phyloP scores from a whole-genome alignment of 1,140 invertebrate species.

The Daktulosphaira vitifoliae region DNA sequence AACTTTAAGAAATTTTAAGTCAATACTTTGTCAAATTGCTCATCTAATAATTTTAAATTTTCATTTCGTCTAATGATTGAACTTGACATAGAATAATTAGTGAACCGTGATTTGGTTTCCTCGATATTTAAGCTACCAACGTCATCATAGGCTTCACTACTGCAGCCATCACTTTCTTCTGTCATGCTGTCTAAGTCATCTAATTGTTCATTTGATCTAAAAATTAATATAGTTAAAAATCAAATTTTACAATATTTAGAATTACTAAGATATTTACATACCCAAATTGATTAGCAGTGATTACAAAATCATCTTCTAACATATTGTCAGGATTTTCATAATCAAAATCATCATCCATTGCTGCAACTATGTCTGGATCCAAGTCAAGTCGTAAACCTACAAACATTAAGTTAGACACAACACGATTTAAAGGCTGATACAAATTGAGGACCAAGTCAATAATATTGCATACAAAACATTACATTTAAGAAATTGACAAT shows the following conservation, averaged over 20 bases:
- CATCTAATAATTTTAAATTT: conserved; percentile 72
- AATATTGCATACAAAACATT: too few relatives aligned
- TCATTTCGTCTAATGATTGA: conserved; percentile 82
- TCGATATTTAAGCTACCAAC: conserved; percentile 55
- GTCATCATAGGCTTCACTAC: conserved; percentile 49
- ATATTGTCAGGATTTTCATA: conserved; percentile 71
- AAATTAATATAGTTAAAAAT: neutral
- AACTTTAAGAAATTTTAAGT: neutral
- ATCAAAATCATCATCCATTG: conserved; percentile 87
- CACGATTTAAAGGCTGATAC: too few relatives aligned
- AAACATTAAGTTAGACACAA: too few relatives aligned
- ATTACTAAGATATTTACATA: neutral
- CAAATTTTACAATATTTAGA: conserved; percentile 1
- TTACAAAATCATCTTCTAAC: conserved; percentile 85
- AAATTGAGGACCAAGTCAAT: too few relatives aligned
- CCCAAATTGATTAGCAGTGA: conserved; percentile 54
- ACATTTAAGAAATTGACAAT: too few relatives aligned
- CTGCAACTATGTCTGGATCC: conserved; percentile 88
- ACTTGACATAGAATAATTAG: conserved; percentile 88
- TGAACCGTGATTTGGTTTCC: conserved; percentile 81
- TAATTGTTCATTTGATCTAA: conserved; percentile 39
- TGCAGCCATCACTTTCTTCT: conserved; percentile 47
- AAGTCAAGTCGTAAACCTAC: conserved; percentile 68
- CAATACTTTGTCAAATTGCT: conserved; percentile 78
- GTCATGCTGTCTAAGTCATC: conserved; percentile 42